phyloP scores from a whole-genome alignment of 2,888 invertebrate genomes.

The Horisme vitalbata region DNA sequence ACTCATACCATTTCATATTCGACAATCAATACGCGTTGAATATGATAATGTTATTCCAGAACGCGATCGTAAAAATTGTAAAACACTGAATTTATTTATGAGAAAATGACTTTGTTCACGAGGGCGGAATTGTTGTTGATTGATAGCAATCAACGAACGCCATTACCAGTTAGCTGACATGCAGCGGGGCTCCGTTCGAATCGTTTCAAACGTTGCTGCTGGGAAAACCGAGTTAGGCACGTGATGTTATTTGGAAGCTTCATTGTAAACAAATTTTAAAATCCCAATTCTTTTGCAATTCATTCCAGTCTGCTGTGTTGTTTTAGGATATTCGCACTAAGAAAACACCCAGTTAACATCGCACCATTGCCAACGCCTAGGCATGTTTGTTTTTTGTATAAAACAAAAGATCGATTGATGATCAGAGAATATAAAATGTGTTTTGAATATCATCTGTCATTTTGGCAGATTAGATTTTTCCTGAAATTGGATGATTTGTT shows the following conservation, averaged over 20 bases:
- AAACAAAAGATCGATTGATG: no score
- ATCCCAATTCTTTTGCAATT: not conserved
- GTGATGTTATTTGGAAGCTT: constrained; percentile 12
- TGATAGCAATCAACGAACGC: constrained; percentile 21
- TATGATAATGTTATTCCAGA: constrained; percentile 17
- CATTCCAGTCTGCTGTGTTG: constrained; percentile 1
- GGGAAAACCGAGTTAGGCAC: constrained; percentile 15
- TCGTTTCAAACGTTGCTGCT: constrained; percentile 10
- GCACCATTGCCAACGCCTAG: no score
- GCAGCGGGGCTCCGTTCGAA: constrained; percentile 10
- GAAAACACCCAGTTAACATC: not conserved
- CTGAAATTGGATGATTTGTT: constrained; percentile 38
- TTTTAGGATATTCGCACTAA: constrained; percentile 1
- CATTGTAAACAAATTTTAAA: constrained; percentile 1
- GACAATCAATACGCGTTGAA: constrained; percentile 14
- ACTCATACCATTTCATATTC: constrained; percentile 14
- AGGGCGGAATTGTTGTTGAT: constrained; percentile 16
- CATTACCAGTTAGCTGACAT: constrained; percentile 12
- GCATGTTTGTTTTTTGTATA: no score
- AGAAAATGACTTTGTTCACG: constrained; percentile 15
- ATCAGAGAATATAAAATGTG: constrained; percentile 8
- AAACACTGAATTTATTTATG: constrained; percentile 20
- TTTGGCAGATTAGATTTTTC: constrained; percentile 9
- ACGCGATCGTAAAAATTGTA: constrained; percentile 16
- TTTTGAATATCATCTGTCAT: not conserved